Conservation (phyloP, 2,797 vertebrate species). For the Paedocypris micromegethes region DNA sequence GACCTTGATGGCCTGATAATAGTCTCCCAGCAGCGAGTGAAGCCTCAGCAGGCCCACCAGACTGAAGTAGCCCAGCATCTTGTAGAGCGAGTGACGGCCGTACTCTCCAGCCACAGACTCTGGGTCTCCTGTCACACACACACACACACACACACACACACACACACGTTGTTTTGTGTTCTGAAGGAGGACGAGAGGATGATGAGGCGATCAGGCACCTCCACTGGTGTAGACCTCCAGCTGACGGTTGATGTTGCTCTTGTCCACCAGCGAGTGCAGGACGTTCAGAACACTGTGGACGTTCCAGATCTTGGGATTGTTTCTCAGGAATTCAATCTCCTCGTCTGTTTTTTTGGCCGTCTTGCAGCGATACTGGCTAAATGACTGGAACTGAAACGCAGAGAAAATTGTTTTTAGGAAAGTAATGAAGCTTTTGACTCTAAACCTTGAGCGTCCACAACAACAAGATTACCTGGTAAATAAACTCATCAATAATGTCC, state of each 20-base stretch:
- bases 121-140: constrained; percentile 79
- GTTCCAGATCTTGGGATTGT: constrained; percentile 98
- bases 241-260: constrained; percentile 97
- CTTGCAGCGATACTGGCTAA: constrained; percentile 98
- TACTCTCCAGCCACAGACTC: constrained; percentile 98
- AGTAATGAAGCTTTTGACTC: not conserved
- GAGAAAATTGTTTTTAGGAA: not conserved
- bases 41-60: constrained; percentile 91
- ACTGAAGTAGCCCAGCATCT: constrained; percentile 99
- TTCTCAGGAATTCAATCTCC: constrained; percentile 94
- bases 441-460: not conserved
- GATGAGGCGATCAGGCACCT: constrained; percentile 64
- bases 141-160: constrained; percentile 19
- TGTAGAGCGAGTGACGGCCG: constrained; percentile 94
- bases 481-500: constrained; percentile 99
- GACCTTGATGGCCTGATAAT: constrained; percentile 98
- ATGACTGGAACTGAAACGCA: constrained; percentile 86
- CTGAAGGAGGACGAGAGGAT: not conserved
- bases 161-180: not conserved
- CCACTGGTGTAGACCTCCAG: constrained; percentile 98
- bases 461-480: constrained; percentile 81
- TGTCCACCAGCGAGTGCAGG: constrained; percentile 94
- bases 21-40: constrained; percentile 93
- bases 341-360: constrained; percentile 95
- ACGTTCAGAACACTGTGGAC: constrained; percentile 98